Conservation (phyloP, 2,888 invertebrate species). For the Aporophyla nigra region DNA sequence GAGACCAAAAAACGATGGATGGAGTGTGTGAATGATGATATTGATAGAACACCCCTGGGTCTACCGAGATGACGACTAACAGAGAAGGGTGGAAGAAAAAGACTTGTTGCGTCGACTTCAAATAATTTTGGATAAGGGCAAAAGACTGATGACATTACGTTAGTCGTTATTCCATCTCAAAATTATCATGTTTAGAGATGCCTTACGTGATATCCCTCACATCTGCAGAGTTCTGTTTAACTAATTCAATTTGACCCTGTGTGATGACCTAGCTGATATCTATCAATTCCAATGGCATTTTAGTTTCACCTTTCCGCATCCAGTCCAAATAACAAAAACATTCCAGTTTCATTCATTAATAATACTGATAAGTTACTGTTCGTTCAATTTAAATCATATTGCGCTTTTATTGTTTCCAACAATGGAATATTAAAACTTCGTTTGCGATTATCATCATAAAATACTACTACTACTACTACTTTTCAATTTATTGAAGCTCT, state of each 20-base stretch:
- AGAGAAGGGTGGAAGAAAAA: no score
- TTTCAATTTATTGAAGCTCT: neutral
- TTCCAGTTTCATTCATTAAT: conserved; percentile 24
- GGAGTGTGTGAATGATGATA: no score
- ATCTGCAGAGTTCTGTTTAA: neutral
- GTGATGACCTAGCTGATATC: neutral
- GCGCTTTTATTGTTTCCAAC: conserved; percentile 23
- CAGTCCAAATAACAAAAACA: neutral
- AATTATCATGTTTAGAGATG: neutral
- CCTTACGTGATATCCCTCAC: neutral
- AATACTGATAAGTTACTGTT: conserved; percentile 30
- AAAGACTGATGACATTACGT: no score
- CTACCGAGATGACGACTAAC: no score
- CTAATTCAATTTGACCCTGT: neutral
- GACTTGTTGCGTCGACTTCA: no score
- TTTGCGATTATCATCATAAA: neutral
- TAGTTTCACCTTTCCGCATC: neutral
- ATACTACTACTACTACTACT: no score
- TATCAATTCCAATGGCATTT: neutral
- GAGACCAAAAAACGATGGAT: no score
- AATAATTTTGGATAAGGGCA: no score
- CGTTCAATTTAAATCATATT: conserved; percentile 9
- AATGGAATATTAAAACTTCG: conserved; percentile 24
- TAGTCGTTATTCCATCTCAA: no score
- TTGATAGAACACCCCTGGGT: no score